Conservation (phyloP, 2,113 vertebrate species). For the Apodemus speciosus region DNA sequence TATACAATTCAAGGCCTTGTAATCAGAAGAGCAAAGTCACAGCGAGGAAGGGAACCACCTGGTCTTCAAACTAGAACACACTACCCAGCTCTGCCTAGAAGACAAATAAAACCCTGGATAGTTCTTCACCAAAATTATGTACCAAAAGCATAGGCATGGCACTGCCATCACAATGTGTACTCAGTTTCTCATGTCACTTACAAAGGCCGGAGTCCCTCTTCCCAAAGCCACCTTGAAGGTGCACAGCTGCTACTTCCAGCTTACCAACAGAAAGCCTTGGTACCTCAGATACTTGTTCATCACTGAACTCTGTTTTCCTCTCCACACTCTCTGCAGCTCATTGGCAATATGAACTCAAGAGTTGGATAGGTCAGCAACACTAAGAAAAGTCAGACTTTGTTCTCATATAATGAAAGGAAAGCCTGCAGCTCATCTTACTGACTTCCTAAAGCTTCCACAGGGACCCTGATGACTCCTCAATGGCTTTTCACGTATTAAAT, state of each 20-base stretch:
- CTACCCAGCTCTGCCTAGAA: slow-evolving; percentile 3
- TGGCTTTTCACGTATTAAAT: slow-evolving; percentile 17
- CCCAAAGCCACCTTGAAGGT: neutral
- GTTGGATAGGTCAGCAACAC: neutral
- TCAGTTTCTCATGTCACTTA: neutral
- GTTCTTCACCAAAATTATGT: slow-evolving; percentile 11
- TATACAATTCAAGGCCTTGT: slow-evolving; percentile 38
- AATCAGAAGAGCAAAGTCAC: slow-evolving; percentile 34
- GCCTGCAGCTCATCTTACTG: neutral
- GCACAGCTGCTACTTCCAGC: neutral
- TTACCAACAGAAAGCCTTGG: neutral
- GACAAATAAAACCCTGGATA: slow-evolving; percentile 14
- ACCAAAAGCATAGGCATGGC: neutral
- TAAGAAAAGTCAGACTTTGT: neutral
- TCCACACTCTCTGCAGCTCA: neutral
- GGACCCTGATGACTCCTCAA: neutral
- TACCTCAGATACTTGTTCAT: slow-evolving; percentile 20
- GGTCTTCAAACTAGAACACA: slow-evolving; percentile 16
- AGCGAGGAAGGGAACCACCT: slow-evolving; percentile 31
- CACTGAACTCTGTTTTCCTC: neutral
- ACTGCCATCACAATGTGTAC: neutral
- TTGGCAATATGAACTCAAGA: neutral
- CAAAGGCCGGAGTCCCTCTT: neutral
- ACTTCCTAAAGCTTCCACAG: neutral
- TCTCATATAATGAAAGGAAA: neutral